Evolutionary conservation across 2,797 vertebrate genomes (phyloP).

Genomic region (Rhabdomys pumilio): DNA sequence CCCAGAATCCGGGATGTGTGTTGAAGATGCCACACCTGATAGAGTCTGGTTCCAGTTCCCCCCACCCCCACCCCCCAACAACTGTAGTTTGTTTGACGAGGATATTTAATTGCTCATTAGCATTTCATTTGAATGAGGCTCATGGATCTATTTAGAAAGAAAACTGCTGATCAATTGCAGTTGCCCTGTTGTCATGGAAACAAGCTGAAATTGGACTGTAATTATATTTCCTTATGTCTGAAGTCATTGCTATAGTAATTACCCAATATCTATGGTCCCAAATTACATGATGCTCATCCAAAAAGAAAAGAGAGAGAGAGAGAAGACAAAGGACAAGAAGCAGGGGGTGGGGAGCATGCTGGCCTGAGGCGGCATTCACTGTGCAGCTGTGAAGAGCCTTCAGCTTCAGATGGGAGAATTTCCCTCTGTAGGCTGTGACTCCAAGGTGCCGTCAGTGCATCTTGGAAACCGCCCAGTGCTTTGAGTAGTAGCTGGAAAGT

Average conservation of each 20-base stretch:
- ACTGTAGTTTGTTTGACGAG: slow-evolving; percentile 67
- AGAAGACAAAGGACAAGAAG: slow-evolving; percentile 68
- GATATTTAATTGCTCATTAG: slow-evolving; percentile 80
- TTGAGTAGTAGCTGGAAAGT: background rate
- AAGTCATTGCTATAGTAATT: slow-evolving; percentile 86
- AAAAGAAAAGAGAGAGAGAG: background rate
- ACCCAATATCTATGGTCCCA: slow-evolving; percentile 82
- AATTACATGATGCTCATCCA: slow-evolving; percentile 81
- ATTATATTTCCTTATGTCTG: slow-evolving; percentile 86
- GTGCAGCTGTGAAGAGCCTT: slow-evolving; percentile 64
- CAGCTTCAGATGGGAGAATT: background rate
- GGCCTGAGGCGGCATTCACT: background rate
- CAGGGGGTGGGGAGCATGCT: background rate
- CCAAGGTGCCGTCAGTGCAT: background rate
- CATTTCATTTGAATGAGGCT: slow-evolving; percentile 83
- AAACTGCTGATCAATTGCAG: slow-evolving; percentile 86
- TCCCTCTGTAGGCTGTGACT: slow-evolving; percentile 37
- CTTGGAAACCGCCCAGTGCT: background rate
- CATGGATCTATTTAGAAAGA: slow-evolving; percentile 77
- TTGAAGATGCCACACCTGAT: background rate
- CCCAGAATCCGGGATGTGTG: background rate
- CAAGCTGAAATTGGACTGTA: slow-evolving; percentile 81
- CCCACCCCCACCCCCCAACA: background rate
- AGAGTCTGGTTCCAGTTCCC: slow-evolving; percentile 26
- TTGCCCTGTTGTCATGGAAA: slow-evolving; percentile 86